Conservation (phyloP, 1,140 invertebrate genomes). For the Hydropsyche tenuis region DNA sequence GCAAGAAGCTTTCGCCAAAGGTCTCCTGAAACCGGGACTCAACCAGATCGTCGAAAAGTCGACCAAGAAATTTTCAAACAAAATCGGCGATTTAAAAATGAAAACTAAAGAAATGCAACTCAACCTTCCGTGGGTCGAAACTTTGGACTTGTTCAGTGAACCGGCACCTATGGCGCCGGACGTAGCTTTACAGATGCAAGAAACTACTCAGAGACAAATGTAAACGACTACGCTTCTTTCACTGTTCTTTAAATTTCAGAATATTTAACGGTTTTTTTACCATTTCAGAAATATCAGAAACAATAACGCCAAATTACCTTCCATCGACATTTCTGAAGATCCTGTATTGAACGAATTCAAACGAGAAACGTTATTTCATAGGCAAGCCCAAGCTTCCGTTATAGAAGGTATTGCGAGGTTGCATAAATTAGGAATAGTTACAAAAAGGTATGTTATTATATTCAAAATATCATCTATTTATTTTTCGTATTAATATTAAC, state of each 20-base stretch:
- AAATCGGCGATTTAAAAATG: slow-evolving; percentile 72
- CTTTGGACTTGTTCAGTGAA: slow-evolving; percentile 77
- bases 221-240: slow-evolving; percentile 62
- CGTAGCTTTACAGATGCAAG: slow-evolving; percentile 75
- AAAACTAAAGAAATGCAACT: slow-evolving; percentile 77
- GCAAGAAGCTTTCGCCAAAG: slow-evolving; percentile 82
- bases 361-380: slow-evolving; percentile 88
- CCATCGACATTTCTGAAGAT: slow-evolving; percentile 73
- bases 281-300: slow-evolving; percentile 61
- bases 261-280: neutral
- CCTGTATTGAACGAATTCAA: slow-evolving; percentile 92
- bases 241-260: neutral
- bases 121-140: slow-evolving; percentile 84
- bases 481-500: neutral
- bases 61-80: slow-evolving; percentile 69
- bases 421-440: slow-evolving; percentile 77
- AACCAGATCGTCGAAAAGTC: slow-evolving; percentile 71
- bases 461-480: neutral
- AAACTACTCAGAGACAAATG: slow-evolving; percentile 72
- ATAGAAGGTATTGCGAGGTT: slow-evolving; percentile 78
- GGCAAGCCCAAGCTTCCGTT: slow-evolving; percentile 89
- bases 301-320: slow-evolving; percentile 72
- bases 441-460: slow-evolving; percentile 64
- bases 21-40: slow-evolving; percentile 82
- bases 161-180: slow-evolving; percentile 83